Conservation (phyloP, 2,888 invertebrate species). For the Eristalis arbustorum region DNA sequence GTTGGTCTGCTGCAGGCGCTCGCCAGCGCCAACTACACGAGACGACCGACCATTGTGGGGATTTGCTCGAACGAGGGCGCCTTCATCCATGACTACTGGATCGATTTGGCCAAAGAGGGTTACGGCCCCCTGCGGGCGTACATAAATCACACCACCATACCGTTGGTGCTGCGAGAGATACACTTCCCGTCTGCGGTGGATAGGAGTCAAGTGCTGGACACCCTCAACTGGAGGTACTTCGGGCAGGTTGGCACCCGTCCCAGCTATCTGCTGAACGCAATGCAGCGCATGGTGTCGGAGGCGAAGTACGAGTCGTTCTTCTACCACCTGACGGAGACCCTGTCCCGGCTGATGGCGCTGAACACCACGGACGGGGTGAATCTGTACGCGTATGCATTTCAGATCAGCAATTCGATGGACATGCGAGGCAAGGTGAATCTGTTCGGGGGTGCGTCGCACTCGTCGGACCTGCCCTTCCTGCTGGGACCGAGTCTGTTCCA, state of each 20-base stretch:
- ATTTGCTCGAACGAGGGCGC: conserved; percentile 85
- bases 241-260: conserved; percentile 72
- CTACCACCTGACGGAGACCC: conserved; percentile 74
- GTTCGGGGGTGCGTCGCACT: conserved; percentile 84
- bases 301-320: conserved; percentile 78
- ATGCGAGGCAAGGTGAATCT: conserved; percentile 79
- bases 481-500: conserved; percentile 85
- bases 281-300: conserved; percentile 79
- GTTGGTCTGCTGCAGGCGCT: conserved; percentile 79
- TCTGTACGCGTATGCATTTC: conserved; percentile 78
- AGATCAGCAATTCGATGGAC: conserved; percentile 79
- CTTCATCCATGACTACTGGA: conserved; percentile 83
- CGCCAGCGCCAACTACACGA: conserved; percentile 81
- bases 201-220: conserved; percentile 73
- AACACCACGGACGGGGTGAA: conserved; percentile 43
- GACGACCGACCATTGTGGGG: conserved; percentile 86
- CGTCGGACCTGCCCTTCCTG: conserved; percentile 85
- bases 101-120: conserved; percentile 83
- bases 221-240: conserved; percentile 79
- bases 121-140: conserved; percentile 82
- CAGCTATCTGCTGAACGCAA: conserved; percentile 75
- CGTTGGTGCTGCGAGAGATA: conserved; percentile 81
- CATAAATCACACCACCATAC: conserved; percentile 83
- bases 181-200: conserved; percentile 76
- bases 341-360: conserved; percentile 63